Base-by-base conservation (phyloP, 2,113 vertebrate species). In the Tyto alba region DNA sequence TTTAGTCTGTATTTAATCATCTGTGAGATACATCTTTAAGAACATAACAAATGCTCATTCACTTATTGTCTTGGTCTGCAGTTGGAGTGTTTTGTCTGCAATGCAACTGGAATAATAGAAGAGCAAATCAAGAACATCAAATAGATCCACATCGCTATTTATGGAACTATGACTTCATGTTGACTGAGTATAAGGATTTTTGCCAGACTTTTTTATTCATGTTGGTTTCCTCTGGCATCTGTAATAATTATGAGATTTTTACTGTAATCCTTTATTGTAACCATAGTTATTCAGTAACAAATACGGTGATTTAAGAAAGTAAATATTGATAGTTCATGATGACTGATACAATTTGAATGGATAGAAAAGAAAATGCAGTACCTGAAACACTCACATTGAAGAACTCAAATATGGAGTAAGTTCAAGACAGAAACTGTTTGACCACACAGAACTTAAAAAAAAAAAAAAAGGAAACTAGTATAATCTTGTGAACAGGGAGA, bases 311-410 rank as follows among this genome's bases (percentile, higher is more conserved):
- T 92, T 71, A 89, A 95, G 84, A 91, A 90, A 96, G 95, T 93
- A 96, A 97, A 90, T 92, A 89, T 77, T 96, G 88, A 94, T 53
- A 92, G 71, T 88, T 97, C 89, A 74, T 93, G 62, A 59, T 84
- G 59, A 56, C 23, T 89, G 60, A 43, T 95, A 83, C 59, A 30
- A 63, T 94, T 89, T 62, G 56, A 79, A 85, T 14, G 25, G 68
- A 83, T 84, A 96, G 90, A 93, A 90, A 45, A 96, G 89, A 95
- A 97, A 97, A 96, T 85, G 30, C n/a, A 56, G 47, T 48, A 47
- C n/a, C 45, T 93, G 95, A 96, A 95, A 94, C 41, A 29, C 36
- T 92, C 1, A 9, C 13, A 53, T 2, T 34, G 41, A 60, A 88
- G 71, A 92, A 76, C 45, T 94, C 26, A 73, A 91, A 91, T 40